Evolutionary conservation across 2,113 vertebrate species (phyloP).

Genomic region (Quiscalus mexicanus): DNA sequence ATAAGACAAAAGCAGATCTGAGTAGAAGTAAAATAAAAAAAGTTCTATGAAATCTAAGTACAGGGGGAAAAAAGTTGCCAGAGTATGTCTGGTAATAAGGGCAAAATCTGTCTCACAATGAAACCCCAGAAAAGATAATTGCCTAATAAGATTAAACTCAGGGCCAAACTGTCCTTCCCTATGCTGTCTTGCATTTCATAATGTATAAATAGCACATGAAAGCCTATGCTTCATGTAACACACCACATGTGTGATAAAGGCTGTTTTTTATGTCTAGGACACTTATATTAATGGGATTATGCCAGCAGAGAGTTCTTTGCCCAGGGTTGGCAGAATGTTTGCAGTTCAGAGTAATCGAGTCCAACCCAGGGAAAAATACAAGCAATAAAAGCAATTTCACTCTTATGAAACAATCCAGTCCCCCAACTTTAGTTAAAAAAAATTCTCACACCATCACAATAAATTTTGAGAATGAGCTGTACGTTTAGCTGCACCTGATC

Average conservation of each 20-base stretch:
- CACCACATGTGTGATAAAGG: not conserved
- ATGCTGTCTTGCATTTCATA: not conserved
- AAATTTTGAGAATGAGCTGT: not conserved
- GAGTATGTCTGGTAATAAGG: not conserved
- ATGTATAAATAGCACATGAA: not conserved
- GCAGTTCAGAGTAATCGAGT: not conserved
- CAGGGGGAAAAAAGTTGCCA: conserved; percentile 41
- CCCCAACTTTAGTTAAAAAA: not conserved
- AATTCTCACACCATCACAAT: not conserved
- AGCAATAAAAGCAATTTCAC: not conserved
- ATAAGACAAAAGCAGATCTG: conserved; percentile 62
- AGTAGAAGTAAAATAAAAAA: conserved; percentile 53
- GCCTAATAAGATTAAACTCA: not conserved
- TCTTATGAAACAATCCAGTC: not conserved
- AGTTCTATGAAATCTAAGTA: conserved; percentile 60
- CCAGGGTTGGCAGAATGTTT: not conserved
- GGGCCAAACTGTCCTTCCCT: not conserved
- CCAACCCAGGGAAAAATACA: not conserved
- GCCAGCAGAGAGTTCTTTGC: not conserved
- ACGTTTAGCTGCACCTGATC: not conserved
- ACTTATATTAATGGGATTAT: not conserved
- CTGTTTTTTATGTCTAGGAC: not conserved
- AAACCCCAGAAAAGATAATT: not conserved
- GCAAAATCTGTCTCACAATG: not conserved
- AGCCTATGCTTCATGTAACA: not conserved